Conservation (phyloP, 2,797 vertebrate species). For the Gastrophryne carolinensis region DNA sequence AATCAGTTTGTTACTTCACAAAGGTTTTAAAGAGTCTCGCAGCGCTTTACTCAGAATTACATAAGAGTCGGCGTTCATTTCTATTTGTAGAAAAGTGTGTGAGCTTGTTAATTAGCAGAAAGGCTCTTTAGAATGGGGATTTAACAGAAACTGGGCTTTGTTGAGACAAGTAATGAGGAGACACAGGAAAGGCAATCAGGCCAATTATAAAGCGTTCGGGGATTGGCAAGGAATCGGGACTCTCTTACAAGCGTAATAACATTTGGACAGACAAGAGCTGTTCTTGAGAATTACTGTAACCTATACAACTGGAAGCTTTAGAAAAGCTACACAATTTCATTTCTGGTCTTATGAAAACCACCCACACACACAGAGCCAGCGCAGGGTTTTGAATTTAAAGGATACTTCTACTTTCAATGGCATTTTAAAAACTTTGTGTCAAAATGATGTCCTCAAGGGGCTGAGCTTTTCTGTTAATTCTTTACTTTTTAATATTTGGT, state of each 20-base stretch:
- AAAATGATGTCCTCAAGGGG: too few relatives aligned
- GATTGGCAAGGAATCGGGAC: constrained; percentile 9
- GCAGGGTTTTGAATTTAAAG: too few relatives aligned
- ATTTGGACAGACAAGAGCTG: neutral
- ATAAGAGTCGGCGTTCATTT: constrained; percentile 18
- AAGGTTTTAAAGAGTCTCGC: constrained; percentile 27
- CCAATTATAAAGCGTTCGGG: constrained; percentile 42
- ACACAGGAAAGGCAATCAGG: constrained; percentile 40
- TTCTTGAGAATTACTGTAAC: neutral
- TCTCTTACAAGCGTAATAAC: neutral
- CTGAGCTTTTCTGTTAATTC: too few relatives aligned
- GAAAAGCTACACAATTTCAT: too few relatives aligned
- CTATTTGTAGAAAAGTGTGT: constrained; percentile 41
- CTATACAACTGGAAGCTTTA: neutral
- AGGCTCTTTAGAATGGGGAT: constrained; percentile 42
- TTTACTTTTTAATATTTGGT: too few relatives aligned
- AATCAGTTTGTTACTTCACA: constrained; percentile 29
- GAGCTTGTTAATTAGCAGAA: constrained; percentile 43
- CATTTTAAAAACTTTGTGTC: too few relatives aligned
- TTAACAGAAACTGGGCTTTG: constrained; percentile 46
- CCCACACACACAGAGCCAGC: too few relatives aligned
- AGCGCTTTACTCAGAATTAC: constrained; percentile 23
- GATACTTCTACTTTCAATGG: too few relatives aligned
- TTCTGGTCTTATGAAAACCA: too few relatives aligned
- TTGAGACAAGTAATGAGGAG: constrained; percentile 44